Percentiles rank a stretch among this genome's conserved stretches.
These are phyloP conservation scores for Drosophila limbata DNA, from an alignment of 2,888 invertebrate genomes.

Conservation along the genomic window DNA sequence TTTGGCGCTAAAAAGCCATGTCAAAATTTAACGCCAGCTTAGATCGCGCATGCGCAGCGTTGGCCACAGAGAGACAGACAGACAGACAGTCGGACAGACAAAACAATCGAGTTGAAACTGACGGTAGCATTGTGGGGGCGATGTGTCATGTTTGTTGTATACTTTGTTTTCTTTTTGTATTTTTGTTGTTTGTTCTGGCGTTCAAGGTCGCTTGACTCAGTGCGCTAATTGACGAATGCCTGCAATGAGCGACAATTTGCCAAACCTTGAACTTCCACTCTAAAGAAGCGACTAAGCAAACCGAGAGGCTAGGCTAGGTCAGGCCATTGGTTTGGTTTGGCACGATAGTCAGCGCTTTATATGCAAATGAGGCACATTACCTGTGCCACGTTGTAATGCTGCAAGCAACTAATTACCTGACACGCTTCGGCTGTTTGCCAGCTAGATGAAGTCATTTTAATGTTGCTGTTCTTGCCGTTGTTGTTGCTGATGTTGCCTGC, in stretches of 20 bases:
- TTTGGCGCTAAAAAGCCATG: slow-evolving; percentile 74
- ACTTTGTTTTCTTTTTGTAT: slow-evolving; percentile 5
- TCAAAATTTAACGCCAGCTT: slow-evolving; percentile 76
- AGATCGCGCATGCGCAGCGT: slow-evolving; percentile 40
- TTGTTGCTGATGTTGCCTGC: slow-evolving; percentile 10
- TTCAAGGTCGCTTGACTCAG: slow-evolving; percentile 53
- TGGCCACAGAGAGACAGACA: slow-evolving; percentile 3
- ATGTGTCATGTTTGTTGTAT: slow-evolving; percentile 44
- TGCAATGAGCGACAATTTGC: slow-evolving; percentile 76
- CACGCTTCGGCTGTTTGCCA: slow-evolving; percentile 69
- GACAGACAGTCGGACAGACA: slow-evolving; percentile 6
- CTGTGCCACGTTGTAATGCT: slow-evolving; percentile 55
- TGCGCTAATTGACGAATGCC: slow-evolving; percentile 68
- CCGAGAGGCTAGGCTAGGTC: slow-evolving; percentile 36
- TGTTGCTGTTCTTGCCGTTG: slow-evolving; percentile 10
- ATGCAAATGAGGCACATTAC: slow-evolving; percentile 65
- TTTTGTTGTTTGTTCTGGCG: slow-evolving; percentile 44
- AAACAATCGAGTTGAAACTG: slow-evolving; percentile 1
- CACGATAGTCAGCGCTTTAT: slow-evolving; percentile 48
- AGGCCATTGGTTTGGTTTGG: slow-evolving; percentile 13
- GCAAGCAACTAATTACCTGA: slow-evolving; percentile 70
- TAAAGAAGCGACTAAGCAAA: slow-evolving; percentile 19
- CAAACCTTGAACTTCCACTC: slow-evolving; percentile 72
- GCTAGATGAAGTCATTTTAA: slow-evolving; percentile 71
- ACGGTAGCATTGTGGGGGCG: slow-evolving; percentile 41